Base-by-base conservation (phyloP, 1,140 invertebrate species). In the Drosophila kepulauana region DNA sequence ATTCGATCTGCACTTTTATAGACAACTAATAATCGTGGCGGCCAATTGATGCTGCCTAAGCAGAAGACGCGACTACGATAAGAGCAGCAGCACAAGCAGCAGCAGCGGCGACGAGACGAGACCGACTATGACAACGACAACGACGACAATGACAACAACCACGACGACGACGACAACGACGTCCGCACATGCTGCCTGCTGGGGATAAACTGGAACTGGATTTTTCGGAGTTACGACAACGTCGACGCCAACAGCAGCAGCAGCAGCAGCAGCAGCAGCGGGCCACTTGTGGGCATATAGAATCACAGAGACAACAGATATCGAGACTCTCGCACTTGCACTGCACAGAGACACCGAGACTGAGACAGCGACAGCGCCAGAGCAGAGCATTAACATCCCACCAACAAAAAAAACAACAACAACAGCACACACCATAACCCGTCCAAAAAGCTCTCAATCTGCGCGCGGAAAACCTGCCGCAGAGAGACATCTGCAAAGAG, bases 141-240 rank as follows among this genome's bases (percentile, higher is more conserved):
- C n/a, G 45, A 56, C n/a, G 33, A 75, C 15, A 52, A 68, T 58
- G n/a, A 68, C 30, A 49, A 68, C 69, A n/a, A 68, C 56, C 28
- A 75, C 41, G n/a, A 78, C 64, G 65, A 75, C 62, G 62, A 66
- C 79, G 75, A 78, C 82, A 75, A 78, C 89, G 66, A 92, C 91
- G 91, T 92, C 91, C 91, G 91, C 75, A 91, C 91, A 86, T 89
- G 87, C 85, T 92, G 91, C 91, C 91, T 86, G 84, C 81, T 92
- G 85, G 84, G 81, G 91, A 92, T 92, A 91, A 92, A 92, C 91
- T 92, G 90, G 90, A 91, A 88, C 85, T 87, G 82, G 82, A 88
- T 91, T 91, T 91, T 85, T 91, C 86, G 87, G 87, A 92, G 90
- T 76, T 78, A 77, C 85, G 81, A 56, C 72, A 72, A 76, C 72